Evolutionary conservation across 1,140 invertebrate species (phyloP).

Genomic region (Elymnias hypermnestra): DNA sequence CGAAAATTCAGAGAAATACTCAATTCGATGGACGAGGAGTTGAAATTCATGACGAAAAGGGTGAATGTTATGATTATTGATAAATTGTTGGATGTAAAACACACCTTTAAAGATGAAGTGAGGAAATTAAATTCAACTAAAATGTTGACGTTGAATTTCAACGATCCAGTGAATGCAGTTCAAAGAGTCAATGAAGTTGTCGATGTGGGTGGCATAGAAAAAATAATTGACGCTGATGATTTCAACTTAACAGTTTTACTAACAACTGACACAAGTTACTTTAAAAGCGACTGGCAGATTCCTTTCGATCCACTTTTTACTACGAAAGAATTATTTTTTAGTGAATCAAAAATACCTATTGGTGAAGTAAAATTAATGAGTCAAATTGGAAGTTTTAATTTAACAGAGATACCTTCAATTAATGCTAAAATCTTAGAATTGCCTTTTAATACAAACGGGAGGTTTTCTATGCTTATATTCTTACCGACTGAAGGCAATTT

Average conservation of each 20-base stretch:
- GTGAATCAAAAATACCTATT: constrained; percentile 34
- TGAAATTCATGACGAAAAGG: constrained; percentile 26
- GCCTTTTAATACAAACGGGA: constrained; percentile 78
- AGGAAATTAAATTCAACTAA: constrained; percentile 32
- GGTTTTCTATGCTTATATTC: constrained; percentile 80
- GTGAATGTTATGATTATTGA: constrained; percentile 41
- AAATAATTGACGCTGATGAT: constrained; percentile 45
- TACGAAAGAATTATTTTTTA: constrained; percentile 54
- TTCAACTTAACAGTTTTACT: constrained; percentile 77
- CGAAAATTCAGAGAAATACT: constrained; percentile 35
- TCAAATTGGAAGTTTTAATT: constrained; percentile 51
- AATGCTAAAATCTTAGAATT: constrained; percentile 79
- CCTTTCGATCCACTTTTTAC: constrained; percentile 79
- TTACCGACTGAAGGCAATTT: constrained; percentile 70
- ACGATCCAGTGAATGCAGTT: constrained; percentile 27
- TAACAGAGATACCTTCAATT: constrained; percentile 51
- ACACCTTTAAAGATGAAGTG: constrained; percentile 29
- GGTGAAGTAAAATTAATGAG: constrained; percentile 73
- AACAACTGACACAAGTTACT: constrained; percentile 82
- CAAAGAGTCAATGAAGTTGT: constrained; percentile 33
- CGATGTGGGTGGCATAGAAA: constrained; percentile 26
- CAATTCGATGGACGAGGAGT: constrained; percentile 32
- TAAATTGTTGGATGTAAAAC: constrained; percentile 37
- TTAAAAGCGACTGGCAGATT: constrained; percentile 82
- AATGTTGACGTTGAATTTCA: constrained; percentile 36